phyloP scores from a whole-genome alignment of 2,888 invertebrate species.

The Gastracanthus pulcherrimus region DNA sequence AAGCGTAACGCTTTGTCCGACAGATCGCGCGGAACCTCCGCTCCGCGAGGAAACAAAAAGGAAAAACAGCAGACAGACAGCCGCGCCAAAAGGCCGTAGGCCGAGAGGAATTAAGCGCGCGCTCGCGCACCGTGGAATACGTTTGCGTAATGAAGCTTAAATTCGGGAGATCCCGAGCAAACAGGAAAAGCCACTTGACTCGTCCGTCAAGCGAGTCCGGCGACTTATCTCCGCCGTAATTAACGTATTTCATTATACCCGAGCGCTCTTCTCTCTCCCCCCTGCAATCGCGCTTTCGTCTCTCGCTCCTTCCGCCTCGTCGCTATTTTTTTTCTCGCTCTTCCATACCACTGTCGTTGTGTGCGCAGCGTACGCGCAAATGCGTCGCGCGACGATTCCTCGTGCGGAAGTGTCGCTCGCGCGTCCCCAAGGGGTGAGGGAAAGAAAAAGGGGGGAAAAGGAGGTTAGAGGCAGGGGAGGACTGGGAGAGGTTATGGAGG shows the following conservation, averaged over 20 bases:
- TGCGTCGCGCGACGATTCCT: constrained; percentile 20
- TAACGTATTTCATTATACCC: constrained; percentile 52
- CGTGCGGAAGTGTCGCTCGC: not conserved
- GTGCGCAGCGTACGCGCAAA: constrained; percentile 35
- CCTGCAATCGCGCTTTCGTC: too few relatives aligned
- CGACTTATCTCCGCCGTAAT: constrained; percentile 54
- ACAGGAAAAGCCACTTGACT: constrained; percentile 58
- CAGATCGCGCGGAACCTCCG: constrained; percentile 1
- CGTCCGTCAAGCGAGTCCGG: constrained; percentile 36
- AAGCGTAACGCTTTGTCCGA: too few relatives aligned
- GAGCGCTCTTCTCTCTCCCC: not conserved
- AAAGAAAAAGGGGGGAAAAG: not conserved
- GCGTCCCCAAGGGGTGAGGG: not conserved
- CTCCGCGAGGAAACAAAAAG: not conserved
- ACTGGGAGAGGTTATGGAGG: not conserved
- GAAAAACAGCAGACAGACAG: not conserved
- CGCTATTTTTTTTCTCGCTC: too few relatives aligned
- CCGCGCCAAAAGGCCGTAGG: not conserved
- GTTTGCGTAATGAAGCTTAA: constrained; percentile 58
- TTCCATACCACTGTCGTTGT: too few relatives aligned
- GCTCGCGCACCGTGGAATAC: constrained; percentile 37
- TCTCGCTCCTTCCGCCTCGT: too few relatives aligned
- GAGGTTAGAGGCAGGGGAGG: not conserved
- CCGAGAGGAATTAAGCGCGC: constrained; percentile 47
- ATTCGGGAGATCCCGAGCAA: constrained; percentile 46